Base-by-base conservation (phyloP, 1,140 invertebrate species). In the Pemphigus obesinymphae region DNA sequence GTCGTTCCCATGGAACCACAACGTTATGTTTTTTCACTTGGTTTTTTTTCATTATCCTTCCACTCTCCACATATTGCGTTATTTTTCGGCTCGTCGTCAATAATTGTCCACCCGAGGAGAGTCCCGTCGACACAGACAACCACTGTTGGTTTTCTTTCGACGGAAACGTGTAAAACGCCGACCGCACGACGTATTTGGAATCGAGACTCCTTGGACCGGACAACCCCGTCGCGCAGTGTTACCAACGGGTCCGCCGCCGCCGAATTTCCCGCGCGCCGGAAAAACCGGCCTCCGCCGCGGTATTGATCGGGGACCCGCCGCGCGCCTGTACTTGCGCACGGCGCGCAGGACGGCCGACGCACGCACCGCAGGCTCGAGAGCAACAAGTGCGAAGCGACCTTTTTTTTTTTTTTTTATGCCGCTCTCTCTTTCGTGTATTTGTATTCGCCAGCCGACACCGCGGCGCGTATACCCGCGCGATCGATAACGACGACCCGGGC, bases 1-100 rank as follows among this genome's bases (percentile, higher is more conserved):
- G 76, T 80, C 55, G 76, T 80, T 80, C 76, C 76, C 76, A 80
- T 80, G 76, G 76, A 63, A 80, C 76, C 76, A 43, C 76, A 63
- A 45, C 23, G 34, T 80, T 43, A 10, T 58, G 58, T 53, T 55
- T 53, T 70, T 78, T 37, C 6, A 55, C 11, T 8, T 40, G 1
- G 20, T 45, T 45, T 3, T 70, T 29, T 58, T 26, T 58, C 11
- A 53, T 75, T 75, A 13, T 75, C 13, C 34, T 8, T 75, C 11
- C n/a, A n/a, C n/a, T n/a, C 13, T 58, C 2, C 13, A 11, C 34
- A 26, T 34, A n/a, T 26, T 15, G 45, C 72, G 29, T 61, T 61
- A 29, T 26, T 75, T 13, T 6, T 29, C 17, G 26, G n/a, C n/a
- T n/a, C n/a, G n/a, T n/a, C n/a, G n/a, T n/a, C n/a, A n/a, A n/a